Conservation (phyloP, 2,113 vertebrate genomes). For the Scomber scombrus region DNA sequence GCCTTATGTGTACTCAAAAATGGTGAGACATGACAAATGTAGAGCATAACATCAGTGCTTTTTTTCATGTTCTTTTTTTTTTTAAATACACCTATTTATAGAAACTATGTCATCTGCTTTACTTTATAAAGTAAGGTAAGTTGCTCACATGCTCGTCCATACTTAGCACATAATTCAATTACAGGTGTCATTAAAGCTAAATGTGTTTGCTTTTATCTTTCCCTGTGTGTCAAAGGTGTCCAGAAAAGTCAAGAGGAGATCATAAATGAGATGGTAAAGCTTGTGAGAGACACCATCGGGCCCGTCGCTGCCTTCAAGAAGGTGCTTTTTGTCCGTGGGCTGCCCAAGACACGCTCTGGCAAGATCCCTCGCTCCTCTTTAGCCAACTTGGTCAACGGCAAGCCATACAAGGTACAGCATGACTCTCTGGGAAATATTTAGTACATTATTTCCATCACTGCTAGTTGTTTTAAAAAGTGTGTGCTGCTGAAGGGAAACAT, state of each 20-base stretch:
- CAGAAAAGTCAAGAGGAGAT: conserved; percentile 79
- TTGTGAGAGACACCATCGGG: conserved; percentile 89
- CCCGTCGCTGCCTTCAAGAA: conserved; percentile 94
- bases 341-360: conserved; percentile 97
- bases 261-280: conserved; percentile 86
- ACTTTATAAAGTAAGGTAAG: not conserved
- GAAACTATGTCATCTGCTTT: too few relatives aligned
- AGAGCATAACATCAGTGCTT: not conserved
- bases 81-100: too few relatives aligned
- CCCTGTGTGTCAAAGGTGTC: conserved; percentile 79
- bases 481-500: not conserved
- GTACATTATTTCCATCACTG: not conserved
- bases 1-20: conserved; percentile 92
- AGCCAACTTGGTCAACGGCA: conserved; percentile 90
- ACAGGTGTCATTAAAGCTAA: not conserved
- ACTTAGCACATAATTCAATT: too few relatives aligned
- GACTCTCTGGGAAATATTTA: not conserved
- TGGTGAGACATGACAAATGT: conserved; percentile 83
- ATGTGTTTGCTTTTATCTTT: not conserved
- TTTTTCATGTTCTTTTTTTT: too few relatives aligned
- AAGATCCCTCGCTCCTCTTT: conserved; percentile 94
- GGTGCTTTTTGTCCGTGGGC: conserved; percentile 87
- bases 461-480: not conserved
- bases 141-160: not conserved
- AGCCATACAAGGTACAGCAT: conserved; percentile 88